Evolutionary conservation across 1,140 invertebrate genomes (phyloP), one percentile per base, ranked within the genome.

Genomic region (Acyrthosiphon pisum): DNA sequence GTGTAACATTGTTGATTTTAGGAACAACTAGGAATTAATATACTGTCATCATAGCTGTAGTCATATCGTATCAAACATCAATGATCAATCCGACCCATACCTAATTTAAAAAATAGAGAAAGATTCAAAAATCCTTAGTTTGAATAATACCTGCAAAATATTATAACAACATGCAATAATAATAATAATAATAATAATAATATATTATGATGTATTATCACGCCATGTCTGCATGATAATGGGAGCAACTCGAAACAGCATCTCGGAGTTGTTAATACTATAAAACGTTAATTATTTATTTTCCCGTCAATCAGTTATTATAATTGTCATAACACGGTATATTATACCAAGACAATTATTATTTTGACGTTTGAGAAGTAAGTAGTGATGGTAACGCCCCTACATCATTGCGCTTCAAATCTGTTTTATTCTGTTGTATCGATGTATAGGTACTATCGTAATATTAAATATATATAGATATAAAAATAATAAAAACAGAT

Each of bases 401-500:
- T n/a, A 76, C 56, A 30, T 9, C 6, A 26, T 48, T 9, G 30
- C 60, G 30, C 60, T 11, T 68, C 30, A 30, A 76, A 76, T 76
- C n/a, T 76, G 30, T 18, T 41, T 41, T 76, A 18, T n/a, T n/a
- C 14, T 14, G 30, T 60, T 60, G 56, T 30, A 60, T 26, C 56
- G 9, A 14, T 26, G 22, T 60, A 30, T 48, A 48, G 3, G 7
- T 26, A 60, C 56, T 9, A 26, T 60, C 9, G 4, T 60, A 11
- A 60, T 26, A 60, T 60, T 9, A 46, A 46, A 46, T 46, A 30
- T 76, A 68, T 60, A 53, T 11, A 48, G 11, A 50, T 60, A 68
- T 76, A 76, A n/a, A 76, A 76, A 76, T 76, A 18, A 76, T 76
- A n/a, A 76, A 76, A 76, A 76, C 60, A 18, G 60, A 76, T 76